phyloP scores from a whole-genome alignment of 2,888 invertebrate genomes.

The Dryocosmus kuriphilus region DNA sequence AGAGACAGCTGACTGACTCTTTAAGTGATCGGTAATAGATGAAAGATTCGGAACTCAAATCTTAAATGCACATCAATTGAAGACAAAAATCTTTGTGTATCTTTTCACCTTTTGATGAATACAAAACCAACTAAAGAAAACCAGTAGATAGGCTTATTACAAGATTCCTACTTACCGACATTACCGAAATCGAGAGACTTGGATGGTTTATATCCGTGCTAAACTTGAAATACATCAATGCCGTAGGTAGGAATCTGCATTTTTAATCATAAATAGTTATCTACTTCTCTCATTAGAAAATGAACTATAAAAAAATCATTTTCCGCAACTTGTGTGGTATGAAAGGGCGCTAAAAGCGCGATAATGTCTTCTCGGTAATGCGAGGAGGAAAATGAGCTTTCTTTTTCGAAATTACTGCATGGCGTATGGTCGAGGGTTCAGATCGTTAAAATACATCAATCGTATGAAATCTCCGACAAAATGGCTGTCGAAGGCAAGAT shows the following conservation, averaged over 20 bases:
- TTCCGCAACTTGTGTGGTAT: constrained; percentile 14
- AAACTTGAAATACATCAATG: too few relatives aligned
- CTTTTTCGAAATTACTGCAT: constrained; percentile 31
- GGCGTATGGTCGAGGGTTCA: constrained; percentile 2
- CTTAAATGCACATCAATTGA: constrained; percentile 15
- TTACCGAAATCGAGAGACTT: too few relatives aligned
- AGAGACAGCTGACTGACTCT: constrained; percentile 31
- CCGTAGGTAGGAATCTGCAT: too few relatives aligned
- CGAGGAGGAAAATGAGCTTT: constrained; percentile 35
- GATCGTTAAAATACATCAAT: constrained; percentile 36
- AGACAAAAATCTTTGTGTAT: constrained; percentile 2
- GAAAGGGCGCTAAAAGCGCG: constrained; percentile 17
- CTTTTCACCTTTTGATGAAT: not conserved
- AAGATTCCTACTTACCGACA: too few relatives aligned
- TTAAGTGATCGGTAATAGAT: constrained; percentile 14
- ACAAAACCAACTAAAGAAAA: not conserved
- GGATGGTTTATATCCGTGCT: too few relatives aligned
- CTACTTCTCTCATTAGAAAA: not conserved
- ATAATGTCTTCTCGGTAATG: constrained; percentile 27
- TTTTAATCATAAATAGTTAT: too few relatives aligned
- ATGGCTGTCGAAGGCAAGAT: constrained; percentile 63
- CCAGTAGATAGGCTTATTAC: too few relatives aligned
- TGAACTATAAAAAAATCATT: constrained; percentile 15
- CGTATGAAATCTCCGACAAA: constrained; percentile 56
- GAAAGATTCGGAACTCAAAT: not conserved